Base-by-base conservation (phyloP, 1,140 invertebrate species). In the Psilanteris sp. region DNA sequence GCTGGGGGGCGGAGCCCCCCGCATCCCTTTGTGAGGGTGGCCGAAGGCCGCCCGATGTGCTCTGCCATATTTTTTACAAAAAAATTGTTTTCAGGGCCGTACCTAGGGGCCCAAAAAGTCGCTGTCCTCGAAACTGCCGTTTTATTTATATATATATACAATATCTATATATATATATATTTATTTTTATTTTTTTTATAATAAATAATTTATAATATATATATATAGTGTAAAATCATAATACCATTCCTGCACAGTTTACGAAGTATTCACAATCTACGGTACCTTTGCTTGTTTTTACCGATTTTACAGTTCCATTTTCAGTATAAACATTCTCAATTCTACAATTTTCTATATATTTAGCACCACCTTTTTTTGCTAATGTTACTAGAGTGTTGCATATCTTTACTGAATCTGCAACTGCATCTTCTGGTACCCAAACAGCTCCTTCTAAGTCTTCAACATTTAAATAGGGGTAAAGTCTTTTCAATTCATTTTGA, bases 381-480 rank as follows among this genome's bases (percentile, higher is more conserved):
- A 93, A 78, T 64, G 89, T 83, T 20, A 91, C 90, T 32, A 95
- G 80, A 32, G 89, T 89, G 52, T 90, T 78, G 73, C 92, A 93
- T 9, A 94, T 89, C 27, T 90, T 90, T 62, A 87, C 87, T 0
- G 93, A 89, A 83, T 94, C 90, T 4, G 93, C 91, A 31, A 92
- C 90, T 20, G 92, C 91, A 90, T 96, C 94, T 73, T 92, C 91
- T 8, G 93, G 93, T 3, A 95, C 90, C 90, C 92, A 95, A 24
- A 95, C 86, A 6, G 89, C 94, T 43, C 93, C 93, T 84, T 92
- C 89, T 6, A 95, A 72, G 83, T 94, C 93, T 78, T 93, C 91
- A 1, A 90, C 89, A 59, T 89, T 87, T 20, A 95, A 75, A 78
- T 91, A 89, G 4, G 93, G 93, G 89, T 92, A 91, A 29, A 90